Evolutionary conservation across 1,140 invertebrate genomes (phyloP), one percentile per base, ranked within the genome.

Genomic region (Yoshiicerus persimilis): DNA sequence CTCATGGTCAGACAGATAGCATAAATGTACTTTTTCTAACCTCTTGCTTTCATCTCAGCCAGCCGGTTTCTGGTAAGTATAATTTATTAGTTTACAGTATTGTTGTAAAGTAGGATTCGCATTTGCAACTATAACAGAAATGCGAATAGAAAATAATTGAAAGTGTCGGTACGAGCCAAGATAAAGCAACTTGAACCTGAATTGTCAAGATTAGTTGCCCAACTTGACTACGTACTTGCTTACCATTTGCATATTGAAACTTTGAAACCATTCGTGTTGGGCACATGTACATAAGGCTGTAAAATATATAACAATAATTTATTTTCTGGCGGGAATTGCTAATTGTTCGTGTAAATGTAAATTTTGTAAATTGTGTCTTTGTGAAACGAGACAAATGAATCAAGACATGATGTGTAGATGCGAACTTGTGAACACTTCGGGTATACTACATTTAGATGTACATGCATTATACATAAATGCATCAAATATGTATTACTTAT

Each of bases 301-400:
- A 70, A 70, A 70, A 25, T 30, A 70, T n/a, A 70, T 30, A 11
- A 4, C 5, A 23, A 10, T 80, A 80, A 80, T 80, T 80, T 80
- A 80, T 80, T 80, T 38, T 80, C 75, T 20, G 32, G 32, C 75
- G 75, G 32, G 75, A 80, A 80, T 80, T 34, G 32, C 75, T 80
- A 80, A 80, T 80, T 80, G 75, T 80, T 80, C 75, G 32, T 80
- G 75, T 70, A 80, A 36, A 80, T 80, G 34, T 38, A 34, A 80
- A 80, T 80, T 20, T 36, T 80, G 34, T 38, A 34, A 80, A 80
- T 80, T 20, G 34, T 80, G 75, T 80, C 75, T 80, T 80, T 80
- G 75, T 80, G 34, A 38, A 36, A 20, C 16, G 27, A 80, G 30
- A 80, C 34, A 80, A 80, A 80, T 80, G 75, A 80, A 80, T 80